Evolutionary conservation across 2,113 vertebrate genomes (phyloP), one percentile per base, ranked within the genome.

Genomic region (Apaloderma vittatum): DNA sequence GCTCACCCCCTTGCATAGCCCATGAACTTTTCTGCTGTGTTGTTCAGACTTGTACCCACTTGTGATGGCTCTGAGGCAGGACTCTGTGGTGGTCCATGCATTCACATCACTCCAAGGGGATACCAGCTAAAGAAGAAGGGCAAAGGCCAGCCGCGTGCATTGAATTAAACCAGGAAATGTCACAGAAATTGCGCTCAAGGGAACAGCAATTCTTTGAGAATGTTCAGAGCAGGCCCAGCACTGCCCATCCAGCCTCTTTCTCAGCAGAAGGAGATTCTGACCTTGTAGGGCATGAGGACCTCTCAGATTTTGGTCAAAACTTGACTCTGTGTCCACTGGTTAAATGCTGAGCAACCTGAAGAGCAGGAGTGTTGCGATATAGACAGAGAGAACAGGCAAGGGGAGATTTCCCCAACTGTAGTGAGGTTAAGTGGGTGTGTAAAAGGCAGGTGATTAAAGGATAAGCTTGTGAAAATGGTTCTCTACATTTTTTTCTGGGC

Each of bases 371-470:
- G 4, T n/a, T 4, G 4, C 23, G 32, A 66, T 15, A 45, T 3
- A 51, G 3, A 8, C 17, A 7, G 3, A 17, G 66, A 34, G 78
- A 82, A 55, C 8, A 36, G 52, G 45, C 16, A 36, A 23, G 5
- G 7, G 54, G 58, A 61, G 24, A 5, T 45, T 48, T 58, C 24
- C 32, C 24, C 20, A 45, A 11, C 18, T 70, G n/a, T 4, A 68
- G 15, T 0, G 3, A 68, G 15, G 24, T 36, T 46, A 51, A 59
- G 52, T 2, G 22, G 34, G 4, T 8, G 21, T 0, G 0, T 46
- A 43, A 81, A 77, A 72, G 7, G 3, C 45, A 65, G 23, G 21
- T 19, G 40, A 34, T 3, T 22, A 34, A 81, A 87, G 37, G 23
- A 61, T 29, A 14, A 0, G 0, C 2, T 30, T 46, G 57, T 63